Percentiles rank a stretch among this genome's conserved stretches.
Conservation (phyloP, 2,888 invertebrate genomes). For the Parnassius mnemosyne region DNA sequence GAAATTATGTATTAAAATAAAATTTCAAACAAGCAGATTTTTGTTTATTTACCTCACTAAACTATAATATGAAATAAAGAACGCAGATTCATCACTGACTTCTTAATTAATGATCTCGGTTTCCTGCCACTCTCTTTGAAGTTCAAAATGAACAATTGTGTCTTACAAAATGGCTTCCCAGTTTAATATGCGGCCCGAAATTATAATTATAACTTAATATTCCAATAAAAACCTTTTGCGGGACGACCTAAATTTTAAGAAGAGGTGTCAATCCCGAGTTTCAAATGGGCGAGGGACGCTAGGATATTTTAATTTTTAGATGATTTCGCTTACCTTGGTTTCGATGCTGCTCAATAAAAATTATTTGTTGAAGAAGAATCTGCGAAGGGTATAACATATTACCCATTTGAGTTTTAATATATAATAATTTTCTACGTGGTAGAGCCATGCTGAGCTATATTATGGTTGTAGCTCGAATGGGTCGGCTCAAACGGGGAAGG, state of each 20-base stretch:
- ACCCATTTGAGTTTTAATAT: no score
- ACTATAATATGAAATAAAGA: background rate
- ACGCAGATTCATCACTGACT: conserved; percentile 1
- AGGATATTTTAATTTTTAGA: background rate
- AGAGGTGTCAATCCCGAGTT: conserved; percentile 12
- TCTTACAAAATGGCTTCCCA: conserved; percentile 7
- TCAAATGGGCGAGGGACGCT: background rate
- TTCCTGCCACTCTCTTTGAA: conserved; percentile 14
- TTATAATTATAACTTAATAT: conserved; percentile 18
- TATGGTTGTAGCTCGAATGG: no score
- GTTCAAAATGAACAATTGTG: conserved; percentile 14
- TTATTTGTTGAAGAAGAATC: no score
- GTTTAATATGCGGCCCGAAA: conserved; percentile 11
- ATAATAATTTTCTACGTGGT: no score
- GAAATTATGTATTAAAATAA: no score
- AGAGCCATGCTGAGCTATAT: no score
- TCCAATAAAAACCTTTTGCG: conserved; percentile 8
- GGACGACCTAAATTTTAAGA: conserved; percentile 11
- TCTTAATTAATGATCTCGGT: conserved; percentile 20
- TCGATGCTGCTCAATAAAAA: no score
- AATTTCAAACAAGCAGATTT: background rate
- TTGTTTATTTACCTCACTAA: conserved; percentile 2
- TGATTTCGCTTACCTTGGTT: background rate
- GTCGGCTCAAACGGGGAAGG: no score
- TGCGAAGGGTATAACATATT: no score